These are phyloP conservation scores for Dipodomys stephensi DNA, from an alignment of 2,113 vertebrate genomes.

Conservation along the genomic window DNA sequence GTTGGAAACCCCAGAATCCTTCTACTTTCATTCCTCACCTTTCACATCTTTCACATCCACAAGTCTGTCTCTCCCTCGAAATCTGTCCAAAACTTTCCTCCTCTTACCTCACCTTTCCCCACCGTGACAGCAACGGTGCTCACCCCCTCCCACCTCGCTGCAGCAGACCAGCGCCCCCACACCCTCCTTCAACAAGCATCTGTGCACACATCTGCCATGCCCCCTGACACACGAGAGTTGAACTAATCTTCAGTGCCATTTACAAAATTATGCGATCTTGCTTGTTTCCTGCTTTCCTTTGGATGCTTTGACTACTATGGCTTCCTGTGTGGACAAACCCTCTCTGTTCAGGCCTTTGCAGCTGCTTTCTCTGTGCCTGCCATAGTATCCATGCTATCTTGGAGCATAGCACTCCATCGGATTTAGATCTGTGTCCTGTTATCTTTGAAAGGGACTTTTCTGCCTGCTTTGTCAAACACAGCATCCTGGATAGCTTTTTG, in stretches of 20 bases:
- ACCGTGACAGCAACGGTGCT: rapidly evolving
- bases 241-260: background rate
- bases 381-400: background rate
- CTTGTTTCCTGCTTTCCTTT: background rate
- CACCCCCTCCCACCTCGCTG: rapidly evolving
- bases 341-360: background rate
- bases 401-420: background rate
- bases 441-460: background rate
- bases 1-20: background rate
- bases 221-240: background rate
- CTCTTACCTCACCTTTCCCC: rapidly evolving
- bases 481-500: background rate
- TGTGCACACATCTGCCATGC: background rate
- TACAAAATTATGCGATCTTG: background rate
- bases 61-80: background rate
- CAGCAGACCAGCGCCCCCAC: rapidly evolving
- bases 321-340: background rate
- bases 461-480: background rate
- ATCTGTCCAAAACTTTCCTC: too few species aligned
- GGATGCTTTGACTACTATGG: background rate
- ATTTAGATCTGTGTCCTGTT: background rate
- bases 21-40: background rate
- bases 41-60: background rate
- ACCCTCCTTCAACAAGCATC: rapidly evolving
- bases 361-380: background rate